Evolutionary conservation across 2,113 vertebrate species (phyloP), one percentile per base, ranked within the genome.

Genomic region (Myotis davidii): DNA sequence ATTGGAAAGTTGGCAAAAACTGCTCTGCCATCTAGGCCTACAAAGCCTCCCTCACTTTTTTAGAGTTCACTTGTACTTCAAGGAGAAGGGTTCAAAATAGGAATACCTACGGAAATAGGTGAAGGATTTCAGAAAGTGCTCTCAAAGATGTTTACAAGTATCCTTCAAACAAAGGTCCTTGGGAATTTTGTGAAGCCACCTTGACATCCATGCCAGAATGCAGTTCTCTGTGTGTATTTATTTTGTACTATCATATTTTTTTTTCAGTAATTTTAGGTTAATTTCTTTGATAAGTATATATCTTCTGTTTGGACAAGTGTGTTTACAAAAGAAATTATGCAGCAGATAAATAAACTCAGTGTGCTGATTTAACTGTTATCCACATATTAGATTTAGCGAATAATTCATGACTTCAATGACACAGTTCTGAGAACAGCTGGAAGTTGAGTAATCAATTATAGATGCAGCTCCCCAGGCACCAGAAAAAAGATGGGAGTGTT

Each of bases 371-470:
- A 94, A 95, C 88, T 96, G 67, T 94, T 96, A 94, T 56, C 32
- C 54, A 76, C 92, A 96, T 88, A 93, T 86, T 96, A 94, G 72
- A 82, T 78, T 96, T 42, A 92, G 56, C 94, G 94, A 97, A 94
- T 96, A 97, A 97, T 95, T 96, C 69, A 90, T 95, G 61, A 95
- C 54, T 94, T 90, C 50, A 76, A 52, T 73, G 73, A 95, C 90
- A 94, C n/a, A 94, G 37, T 85, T 96, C 82, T 59, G 50, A 92
- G 56, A 94, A 94, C 74, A 97, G 77, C 82, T 95, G 81, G n/a
- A 94, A 88, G 73, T 81, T 73, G 69, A 92, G 72, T 94, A 89
- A 97, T 94, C 90, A 95, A 95, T 96, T 96, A 97, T 94, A 88
- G 73, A 96, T 94, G 45, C 16, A 56, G 79, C 34, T 96, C 85